These are phyloP conservation scores for Micrasema minimum DNA, from an alignment of 1,140 invertebrate species.

Conservation along the genomic window DNA sequence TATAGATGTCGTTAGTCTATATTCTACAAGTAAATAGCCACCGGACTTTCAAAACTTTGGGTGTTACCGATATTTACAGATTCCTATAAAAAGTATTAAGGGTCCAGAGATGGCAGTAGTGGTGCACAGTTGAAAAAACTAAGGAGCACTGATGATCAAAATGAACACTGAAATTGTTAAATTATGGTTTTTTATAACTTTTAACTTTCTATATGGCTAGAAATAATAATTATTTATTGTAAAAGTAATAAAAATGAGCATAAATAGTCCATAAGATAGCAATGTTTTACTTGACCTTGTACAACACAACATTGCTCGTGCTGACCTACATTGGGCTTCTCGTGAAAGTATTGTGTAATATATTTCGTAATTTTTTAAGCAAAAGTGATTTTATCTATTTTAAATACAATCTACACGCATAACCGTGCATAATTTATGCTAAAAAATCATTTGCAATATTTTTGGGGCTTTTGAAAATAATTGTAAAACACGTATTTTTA, in stretches of 20 bases:
- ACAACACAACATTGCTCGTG: constrained; percentile 20
- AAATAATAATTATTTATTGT: not conserved
- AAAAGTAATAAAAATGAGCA: not conserved
- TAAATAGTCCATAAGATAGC: not conserved
- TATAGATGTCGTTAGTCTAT: no score
- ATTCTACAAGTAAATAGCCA: no score
- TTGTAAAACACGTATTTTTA: not conserved
- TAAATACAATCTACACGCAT: constrained; percentile 10
- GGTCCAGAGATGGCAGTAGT: constrained; percentile 22
- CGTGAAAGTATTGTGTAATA: constrained; percentile 45
- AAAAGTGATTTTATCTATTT: constrained; percentile 41
- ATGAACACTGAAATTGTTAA: constrained; percentile 14
- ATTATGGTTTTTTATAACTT: constrained; percentile 1
- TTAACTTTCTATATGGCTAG: not conserved
- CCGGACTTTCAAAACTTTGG: no score
- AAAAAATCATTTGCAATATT: not conserved
- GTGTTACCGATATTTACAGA: no score
- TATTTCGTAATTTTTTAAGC: constrained; percentile 44
- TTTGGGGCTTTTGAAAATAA: not conserved
- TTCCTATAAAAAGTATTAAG: no score
- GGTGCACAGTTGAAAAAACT: not conserved
- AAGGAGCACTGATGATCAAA: constrained; percentile 27
- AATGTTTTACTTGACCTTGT: constrained; percentile 40
- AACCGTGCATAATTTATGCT: not conserved
- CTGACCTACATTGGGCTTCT: constrained; percentile 44